Evolutionary conservation across 2,888 invertebrate genomes (phyloP), one percentile per base, ranked within the genome.

Genomic region (Cryptocheilus praepositus): DNA sequence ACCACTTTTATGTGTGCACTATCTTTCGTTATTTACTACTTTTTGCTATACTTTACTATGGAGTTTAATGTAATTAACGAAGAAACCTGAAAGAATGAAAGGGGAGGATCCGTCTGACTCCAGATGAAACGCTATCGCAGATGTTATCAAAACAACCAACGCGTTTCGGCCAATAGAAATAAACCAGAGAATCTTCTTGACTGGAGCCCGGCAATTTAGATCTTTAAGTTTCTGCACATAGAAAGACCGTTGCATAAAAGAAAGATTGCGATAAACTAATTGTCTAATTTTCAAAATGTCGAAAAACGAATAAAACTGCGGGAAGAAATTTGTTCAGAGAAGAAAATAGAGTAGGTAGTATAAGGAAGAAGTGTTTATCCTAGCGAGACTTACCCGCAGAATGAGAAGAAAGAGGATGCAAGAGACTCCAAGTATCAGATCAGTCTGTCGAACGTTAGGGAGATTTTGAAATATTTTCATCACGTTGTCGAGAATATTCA

Each of bases 81-180:
- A 11, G 8, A 11, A 58, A 83, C 83, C 85, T 83, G 85, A 82
- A n/a, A 84, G 79, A 51, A 90, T 90, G 86, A 95, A 94, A 1
- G 94, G 93, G 16, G 92, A 90, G 0, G 90, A 88, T 70, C 91
- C 91, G 15, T 43, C 46, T 3, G 67, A 61, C 51, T 83, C 75
- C 51, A 83, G 60, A 49, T 85, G 81, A 8, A 86, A 94, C 0
- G 95, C 93, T 73, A 93, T 84, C 1, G 91, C 71, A 0, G 94
- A 91, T 11, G 94, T 92, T 15, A 92, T 87, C 49, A 94, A 85
- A 28, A 96, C 95, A 43, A 95, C 91, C 16, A 96, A 85, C 16
- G 95, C 95, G 89, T 97, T 96, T 73, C 95, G 92, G 1, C 94
- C 92, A 76, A 95, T 94, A 13, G 94, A 94, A 21, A 94, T 77